Conservation (phyloP, 1,140 invertebrate genomes). For the Zaprionus gabonicus region DNA sequence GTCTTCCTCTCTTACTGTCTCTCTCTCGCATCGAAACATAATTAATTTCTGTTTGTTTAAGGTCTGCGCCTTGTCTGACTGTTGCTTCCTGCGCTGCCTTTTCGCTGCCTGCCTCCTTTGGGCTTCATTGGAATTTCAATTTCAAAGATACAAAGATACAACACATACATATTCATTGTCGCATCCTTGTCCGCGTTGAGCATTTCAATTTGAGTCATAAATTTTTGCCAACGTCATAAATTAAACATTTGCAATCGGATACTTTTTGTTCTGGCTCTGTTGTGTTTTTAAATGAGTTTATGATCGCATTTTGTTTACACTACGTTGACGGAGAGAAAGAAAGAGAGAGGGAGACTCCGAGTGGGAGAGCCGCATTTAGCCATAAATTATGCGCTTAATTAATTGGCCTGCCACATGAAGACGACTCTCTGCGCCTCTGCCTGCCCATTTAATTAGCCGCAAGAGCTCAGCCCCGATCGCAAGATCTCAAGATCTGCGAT, state of each 20-base stretch:
- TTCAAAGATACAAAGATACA: slow-evolving; percentile 53
- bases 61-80: slow-evolving; percentile 71
- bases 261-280: slow-evolving; percentile 29
- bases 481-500: background rate
- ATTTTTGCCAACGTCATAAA: slow-evolving; percentile 79
- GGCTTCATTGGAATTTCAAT: slow-evolving; percentile 79
- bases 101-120: slow-evolving; percentile 56
- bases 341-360: background rate
- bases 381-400: slow-evolving; percentile 81
- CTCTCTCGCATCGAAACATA: slow-evolving; percentile 75
- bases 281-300: slow-evolving; percentile 42
- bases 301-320: slow-evolving; percentile 49
- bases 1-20: slow-evolving; percentile 7
- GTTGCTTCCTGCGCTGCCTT: slow-evolving; percentile 64
- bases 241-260: slow-evolving; percentile 81
- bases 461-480: slow-evolving; percentile 16
- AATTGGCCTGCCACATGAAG: slow-evolving; percentile 73
- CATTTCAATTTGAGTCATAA: slow-evolving; percentile 78
- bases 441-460: slow-evolving; percentile 65
- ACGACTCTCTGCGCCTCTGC: slow-evolving; percentile 33
- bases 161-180: slow-evolving; percentile 71
- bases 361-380: slow-evolving; percentile 36
- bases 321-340: slow-evolving; percentile 46
- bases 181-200: slow-evolving; percentile 43
- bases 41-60: slow-evolving; percentile 84